Evolutionary conservation across 2,113 vertebrate species (phyloP).

Genomic region (Odocoileus hemionus): DNA sequence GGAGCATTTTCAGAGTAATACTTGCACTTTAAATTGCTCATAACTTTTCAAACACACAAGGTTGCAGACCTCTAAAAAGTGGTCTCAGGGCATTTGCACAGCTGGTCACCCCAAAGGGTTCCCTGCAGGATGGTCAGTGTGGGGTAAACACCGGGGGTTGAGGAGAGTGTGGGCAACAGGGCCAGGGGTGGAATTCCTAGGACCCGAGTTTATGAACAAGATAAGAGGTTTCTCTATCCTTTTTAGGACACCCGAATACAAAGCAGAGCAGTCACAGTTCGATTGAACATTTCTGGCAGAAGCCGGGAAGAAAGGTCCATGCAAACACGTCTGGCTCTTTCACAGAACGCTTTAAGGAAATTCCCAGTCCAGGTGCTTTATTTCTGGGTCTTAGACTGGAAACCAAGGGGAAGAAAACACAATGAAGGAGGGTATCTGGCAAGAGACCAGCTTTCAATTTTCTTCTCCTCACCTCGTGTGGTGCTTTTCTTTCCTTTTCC

Average conservation of each 20-base stretch:
- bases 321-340: neutral
- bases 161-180: neutral
- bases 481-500: neutral
- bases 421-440: too few species aligned
- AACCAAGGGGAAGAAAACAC: neutral
- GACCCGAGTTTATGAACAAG: neutral
- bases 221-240: neutral
- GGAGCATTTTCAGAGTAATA: constrained; percentile 64
- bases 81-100: neutral
- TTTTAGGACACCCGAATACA: neutral
- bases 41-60: constrained; percentile 34
- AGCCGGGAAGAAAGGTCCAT: neutral
- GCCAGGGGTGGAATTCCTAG: neutral
- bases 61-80: neutral
- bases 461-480: neutral
- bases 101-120: neutral
- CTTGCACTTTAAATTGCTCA: constrained; percentile 54
- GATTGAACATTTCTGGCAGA: neutral
- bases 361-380: neutral
- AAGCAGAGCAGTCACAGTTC: neutral
- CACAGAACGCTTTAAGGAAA: neutral
- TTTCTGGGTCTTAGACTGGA: neutral
- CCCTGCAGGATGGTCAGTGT: rapidly evolving
- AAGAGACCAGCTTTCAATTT: neutral
- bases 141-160: rapidly evolving